phyloP scores from a whole-genome alignment of 2,888 invertebrate species.

The Gnatocerus cornutus region DNA sequence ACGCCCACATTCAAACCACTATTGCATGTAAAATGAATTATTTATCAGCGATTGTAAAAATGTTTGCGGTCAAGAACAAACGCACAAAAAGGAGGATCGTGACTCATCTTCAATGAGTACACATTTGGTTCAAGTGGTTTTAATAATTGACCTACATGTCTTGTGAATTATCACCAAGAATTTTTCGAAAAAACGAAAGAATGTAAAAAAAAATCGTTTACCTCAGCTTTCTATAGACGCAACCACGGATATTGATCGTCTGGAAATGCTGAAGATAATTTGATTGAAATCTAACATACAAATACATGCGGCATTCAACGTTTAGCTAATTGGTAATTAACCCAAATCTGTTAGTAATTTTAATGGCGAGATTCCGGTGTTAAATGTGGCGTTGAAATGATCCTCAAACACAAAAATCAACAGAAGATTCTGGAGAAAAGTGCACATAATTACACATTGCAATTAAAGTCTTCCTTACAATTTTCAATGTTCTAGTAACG shows the following conservation, averaged over 20 bases:
- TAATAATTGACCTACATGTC: constrained; percentile 29
- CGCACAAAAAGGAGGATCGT: constrained; percentile 18
- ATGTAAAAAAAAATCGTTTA: too few relatives aligned
- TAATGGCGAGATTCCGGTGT: neutral
- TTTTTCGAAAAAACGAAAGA: too few relatives aligned
- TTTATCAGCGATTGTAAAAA: constrained; percentile 41
- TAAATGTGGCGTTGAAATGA: too few relatives aligned
- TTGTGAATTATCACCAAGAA: constrained; percentile 1
- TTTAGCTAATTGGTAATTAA: constrained; percentile 17
- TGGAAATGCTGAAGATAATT: neutral
- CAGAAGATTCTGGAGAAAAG: too few relatives aligned
- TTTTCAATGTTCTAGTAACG: neutral
- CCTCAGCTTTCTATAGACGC: neutral
- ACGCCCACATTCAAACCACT: constrained; percentile 38
- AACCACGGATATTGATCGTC: too few relatives aligned
- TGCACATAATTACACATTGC: too few relatives aligned
- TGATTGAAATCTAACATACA: neutral
- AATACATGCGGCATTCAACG: neutral
- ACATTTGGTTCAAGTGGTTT: constrained; percentile 24
- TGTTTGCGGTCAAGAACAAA: constrained; percentile 43
- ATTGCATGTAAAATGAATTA: constrained; percentile 34
- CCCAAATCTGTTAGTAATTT: constrained; percentile 2
- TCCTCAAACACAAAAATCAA: too few relatives aligned
- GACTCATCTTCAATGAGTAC: constrained; percentile 22
- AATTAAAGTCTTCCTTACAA: too few relatives aligned